These are phyloP conservation scores for Ischnura elegans DNA, from an alignment of 2,888 invertebrate species.

Conservation along the genomic window DNA sequence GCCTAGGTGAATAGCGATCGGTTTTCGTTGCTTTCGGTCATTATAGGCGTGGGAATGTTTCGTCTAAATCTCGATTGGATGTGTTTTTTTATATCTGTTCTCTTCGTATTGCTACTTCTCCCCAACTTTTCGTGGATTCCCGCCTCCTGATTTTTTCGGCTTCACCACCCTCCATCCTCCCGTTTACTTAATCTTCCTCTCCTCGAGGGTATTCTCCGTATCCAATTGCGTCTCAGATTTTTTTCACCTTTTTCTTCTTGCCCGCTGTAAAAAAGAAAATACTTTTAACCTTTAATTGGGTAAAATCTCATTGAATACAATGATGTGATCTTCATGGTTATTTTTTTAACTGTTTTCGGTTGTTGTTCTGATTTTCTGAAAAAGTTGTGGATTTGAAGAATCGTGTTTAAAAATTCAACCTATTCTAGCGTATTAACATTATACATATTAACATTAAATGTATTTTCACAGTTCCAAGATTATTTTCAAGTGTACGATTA, in stretches of 20 bases:
- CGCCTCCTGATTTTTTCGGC: neutral
- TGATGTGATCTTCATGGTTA: too few species aligned
- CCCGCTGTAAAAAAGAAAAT: neutral
- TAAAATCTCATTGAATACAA: too few species aligned
- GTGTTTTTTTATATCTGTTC: neutral
- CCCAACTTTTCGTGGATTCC: neutral
- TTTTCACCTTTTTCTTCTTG: neutral
- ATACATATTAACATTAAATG: too few species aligned
- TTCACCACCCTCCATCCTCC: neutral
- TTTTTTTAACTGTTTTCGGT: too few species aligned
- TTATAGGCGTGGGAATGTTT: constrained; percentile 10
- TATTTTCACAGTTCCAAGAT: too few species aligned
- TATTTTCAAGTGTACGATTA: too few species aligned
- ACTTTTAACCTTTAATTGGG: neutral
- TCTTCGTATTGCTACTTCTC: neutral
- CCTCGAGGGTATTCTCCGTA: neutral
- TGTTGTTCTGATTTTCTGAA: too few species aligned
- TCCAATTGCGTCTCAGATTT: constrained; percentile 18
- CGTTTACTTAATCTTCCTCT: constrained; percentile 18
- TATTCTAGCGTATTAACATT: too few species aligned
- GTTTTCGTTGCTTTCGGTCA: neutral
- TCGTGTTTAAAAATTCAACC: too few species aligned
- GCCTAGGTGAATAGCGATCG: neutral
- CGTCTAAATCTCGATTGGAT: neutral
- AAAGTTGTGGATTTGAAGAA: too few species aligned